A percentile compares a stretch with the other conserved stretches of the same genome.
Conservation (phyloP, 2,888 invertebrate genomes). For the Rhagonycha fulva region DNA sequence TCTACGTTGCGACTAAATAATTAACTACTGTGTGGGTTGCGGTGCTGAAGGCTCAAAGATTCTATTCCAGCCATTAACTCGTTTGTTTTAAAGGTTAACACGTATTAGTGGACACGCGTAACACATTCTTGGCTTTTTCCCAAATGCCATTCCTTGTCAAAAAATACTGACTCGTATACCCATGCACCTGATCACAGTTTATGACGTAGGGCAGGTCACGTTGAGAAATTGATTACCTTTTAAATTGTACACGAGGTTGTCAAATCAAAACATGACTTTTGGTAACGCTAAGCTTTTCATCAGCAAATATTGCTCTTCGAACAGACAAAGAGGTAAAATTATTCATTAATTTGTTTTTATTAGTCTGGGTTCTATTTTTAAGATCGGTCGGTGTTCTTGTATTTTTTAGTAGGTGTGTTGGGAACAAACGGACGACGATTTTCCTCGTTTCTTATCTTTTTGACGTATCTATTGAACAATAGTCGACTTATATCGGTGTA, state of each 20-base stretch:
- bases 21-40: too few relatives aligned
- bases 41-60: too few relatives aligned
- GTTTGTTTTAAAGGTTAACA: too few relatives aligned
- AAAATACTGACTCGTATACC: neutral
- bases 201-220: too few relatives aligned
- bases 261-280: neutral
- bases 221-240: too few relatives aligned
- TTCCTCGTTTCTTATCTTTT: constrained; percentile 32
- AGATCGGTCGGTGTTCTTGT: constrained; percentile 13
- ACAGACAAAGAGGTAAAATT: neutral
- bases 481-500: constrained; percentile 28
- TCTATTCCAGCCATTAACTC: too few relatives aligned
- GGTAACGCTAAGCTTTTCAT: neutral
- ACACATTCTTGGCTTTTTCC: too few relatives aligned
- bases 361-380: neutral
- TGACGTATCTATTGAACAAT: constrained; percentile 32
- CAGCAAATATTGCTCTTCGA: neutral
- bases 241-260: neutral
- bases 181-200: neutral
- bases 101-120: too few relatives aligned
- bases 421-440: constrained; percentile 23
- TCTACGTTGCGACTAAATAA: too few relatives aligned
- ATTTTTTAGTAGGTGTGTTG: constrained; percentile 21
- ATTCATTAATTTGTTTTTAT: neutral
- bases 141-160: neutral